phyloP scores from a whole-genome alignment of 2,888 invertebrate genomes.

The Caenorhabditis sp. region DNA sequence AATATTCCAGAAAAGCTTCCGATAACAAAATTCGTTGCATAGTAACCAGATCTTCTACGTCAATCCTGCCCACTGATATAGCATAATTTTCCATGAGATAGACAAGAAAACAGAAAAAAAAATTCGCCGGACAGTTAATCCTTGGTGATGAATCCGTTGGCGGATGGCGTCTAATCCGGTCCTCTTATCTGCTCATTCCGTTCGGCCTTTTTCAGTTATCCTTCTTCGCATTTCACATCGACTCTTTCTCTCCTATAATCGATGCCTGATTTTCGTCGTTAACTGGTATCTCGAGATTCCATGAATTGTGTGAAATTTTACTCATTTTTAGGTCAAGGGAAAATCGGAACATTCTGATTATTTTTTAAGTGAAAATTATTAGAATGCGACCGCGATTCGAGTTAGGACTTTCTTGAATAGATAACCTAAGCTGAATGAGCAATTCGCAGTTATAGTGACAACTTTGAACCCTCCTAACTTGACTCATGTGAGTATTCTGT shows the following conservation, averaged over 20 bases:
- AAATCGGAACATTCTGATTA: too few species aligned
- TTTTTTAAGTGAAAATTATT: too few species aligned
- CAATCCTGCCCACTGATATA: neutral
- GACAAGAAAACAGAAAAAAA: neutral
- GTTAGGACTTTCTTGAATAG: too few species aligned
- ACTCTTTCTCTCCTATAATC: neutral
- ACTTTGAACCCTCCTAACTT: too few species aligned
- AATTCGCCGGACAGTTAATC: slow-evolving; percentile 23
- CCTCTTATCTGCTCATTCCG: slow-evolving; percentile 27
- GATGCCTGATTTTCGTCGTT: neutral
- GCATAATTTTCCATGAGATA: neutral
- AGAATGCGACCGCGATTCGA: too few species aligned
- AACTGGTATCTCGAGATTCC: too few species aligned
- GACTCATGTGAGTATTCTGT: too few species aligned
- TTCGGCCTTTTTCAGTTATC: slow-evolving; percentile 18
- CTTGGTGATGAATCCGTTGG: slow-evolving; percentile 33
- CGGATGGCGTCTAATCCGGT: slow-evolving; percentile 24
- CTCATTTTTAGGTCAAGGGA: too few species aligned
- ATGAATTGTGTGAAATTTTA: too few species aligned
- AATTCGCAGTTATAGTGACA: too few species aligned
- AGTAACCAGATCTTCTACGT: slow-evolving; percentile 22
- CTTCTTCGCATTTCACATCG: neutral
- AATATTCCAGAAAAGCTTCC: neutral
- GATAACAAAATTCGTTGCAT: slow-evolving; percentile 19
- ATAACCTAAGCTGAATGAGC: too few species aligned